Percentiles rank a stretch among this genome's conserved stretches.
Evolutionary conservation across 2,888 invertebrate genomes (phyloP).

Genomic region (Biston stratarius): DNA sequence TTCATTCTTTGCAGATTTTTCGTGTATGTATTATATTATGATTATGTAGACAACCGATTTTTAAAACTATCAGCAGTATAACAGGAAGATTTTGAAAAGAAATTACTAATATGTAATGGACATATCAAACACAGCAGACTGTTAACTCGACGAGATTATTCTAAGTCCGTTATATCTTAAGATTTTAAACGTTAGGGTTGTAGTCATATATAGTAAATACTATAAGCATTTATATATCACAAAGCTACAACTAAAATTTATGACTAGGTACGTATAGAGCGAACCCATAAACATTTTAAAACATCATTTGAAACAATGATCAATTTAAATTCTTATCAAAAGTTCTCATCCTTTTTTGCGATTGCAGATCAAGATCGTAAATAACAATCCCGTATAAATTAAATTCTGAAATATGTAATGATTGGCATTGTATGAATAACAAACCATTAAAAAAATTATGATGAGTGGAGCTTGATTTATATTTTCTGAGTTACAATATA

Average conservation of each 20-base stretch:
- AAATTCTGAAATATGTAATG: conserved; percentile 9
- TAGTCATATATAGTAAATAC: background rate
- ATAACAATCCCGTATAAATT: conserved; percentile 20
- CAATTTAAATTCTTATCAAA: conserved; percentile 22
- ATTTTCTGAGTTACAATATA: background rate
- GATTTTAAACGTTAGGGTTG: background rate
- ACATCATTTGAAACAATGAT: conserved; percentile 21
- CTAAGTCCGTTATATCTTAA: too few species aligned
- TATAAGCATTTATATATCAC: background rate
- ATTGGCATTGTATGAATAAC: conserved; percentile 10
- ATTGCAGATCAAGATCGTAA: conserved; percentile 11
- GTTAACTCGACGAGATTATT: too few species aligned
- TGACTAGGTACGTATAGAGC: background rate
- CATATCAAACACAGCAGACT: too few species aligned
- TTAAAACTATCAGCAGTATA: background rate
- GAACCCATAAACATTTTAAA: conserved; percentile 5
- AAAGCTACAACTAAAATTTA: background rate
- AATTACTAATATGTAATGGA: too few species aligned
- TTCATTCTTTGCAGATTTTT: conserved; percentile 19
- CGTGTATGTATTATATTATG: background rate
- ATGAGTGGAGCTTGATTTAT: conserved; percentile 1
- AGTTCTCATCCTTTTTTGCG: conserved; percentile 19
- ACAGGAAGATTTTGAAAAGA: background rate
- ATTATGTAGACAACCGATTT: background rate
- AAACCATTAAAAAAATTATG: conserved; percentile 4